Percentiles rank a stretch among this genome's conserved stretches.
phyloP scores from a whole-genome alignment of 2,888 invertebrate species.

The Ditula angustiorana region DNA sequence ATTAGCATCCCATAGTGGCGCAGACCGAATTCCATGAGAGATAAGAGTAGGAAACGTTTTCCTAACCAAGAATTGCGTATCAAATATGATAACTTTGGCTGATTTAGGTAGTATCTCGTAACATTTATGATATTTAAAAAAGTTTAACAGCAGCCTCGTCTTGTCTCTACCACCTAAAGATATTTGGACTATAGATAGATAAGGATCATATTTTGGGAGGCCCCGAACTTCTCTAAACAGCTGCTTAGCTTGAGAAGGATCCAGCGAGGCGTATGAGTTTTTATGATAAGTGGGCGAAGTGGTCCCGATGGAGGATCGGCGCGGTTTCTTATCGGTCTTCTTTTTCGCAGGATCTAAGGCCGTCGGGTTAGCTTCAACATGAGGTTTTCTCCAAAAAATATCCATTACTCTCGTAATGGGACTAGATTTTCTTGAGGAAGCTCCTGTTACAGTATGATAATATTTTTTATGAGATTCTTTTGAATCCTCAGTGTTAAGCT shows the following conservation, averaged over 20 bases:
- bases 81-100: conserved; percentile 82
- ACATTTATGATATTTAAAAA: conserved; percentile 82
- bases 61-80: conserved; percentile 78
- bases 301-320: conserved; percentile 79
- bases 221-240: conserved; percentile 80
- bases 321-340: conserved; percentile 68
- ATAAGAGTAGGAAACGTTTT: conserved; percentile 81
- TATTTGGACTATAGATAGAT: conserved; percentile 82
- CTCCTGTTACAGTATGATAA: conserved; percentile 82
- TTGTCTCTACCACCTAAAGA: conserved; percentile 80
- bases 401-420: conserved; percentile 83
- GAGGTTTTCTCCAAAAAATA: conserved; percentile 77
- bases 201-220: conserved; percentile 79
- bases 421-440: conserved; percentile 78
- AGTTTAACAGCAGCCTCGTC: conserved; percentile 77
- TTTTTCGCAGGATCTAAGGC: conserved; percentile 68
- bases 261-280: conserved; percentile 79
- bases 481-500: conserved; percentile 59
- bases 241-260: conserved; percentile 78
- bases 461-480: conserved; percentile 81
- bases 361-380: conserved; percentile 63
- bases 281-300: conserved; percentile 81
- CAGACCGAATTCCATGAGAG: conserved; percentile 80
- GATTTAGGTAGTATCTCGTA: conserved; percentile 82
- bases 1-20: conserved; percentile 78